These are phyloP conservation scores for Salminus brasiliensis DNA, from an alignment of 2,113 vertebrate species.

Conservation along the genomic window DNA sequence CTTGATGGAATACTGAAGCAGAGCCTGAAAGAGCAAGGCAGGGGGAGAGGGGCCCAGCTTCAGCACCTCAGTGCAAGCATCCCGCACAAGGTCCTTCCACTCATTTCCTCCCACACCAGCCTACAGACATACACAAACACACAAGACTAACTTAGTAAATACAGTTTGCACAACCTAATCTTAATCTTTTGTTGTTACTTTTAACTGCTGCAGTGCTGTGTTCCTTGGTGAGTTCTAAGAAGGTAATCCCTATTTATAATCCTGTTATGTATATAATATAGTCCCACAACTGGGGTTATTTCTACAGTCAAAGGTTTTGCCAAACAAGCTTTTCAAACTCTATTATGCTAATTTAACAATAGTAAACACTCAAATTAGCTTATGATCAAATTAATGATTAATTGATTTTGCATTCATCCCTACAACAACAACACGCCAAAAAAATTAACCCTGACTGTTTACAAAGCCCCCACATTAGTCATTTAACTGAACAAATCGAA, in stretches of 20 bases:
- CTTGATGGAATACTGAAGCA: slow-evolving; percentile 87
- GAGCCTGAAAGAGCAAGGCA: slow-evolving; percentile 86
- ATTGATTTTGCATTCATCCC: background rate
- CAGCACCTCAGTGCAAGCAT: slow-evolving; percentile 88
- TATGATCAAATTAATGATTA: no score
- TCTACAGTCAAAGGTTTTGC: background rate
- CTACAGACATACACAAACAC: slow-evolving; percentile 64
- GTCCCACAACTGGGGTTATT: background rate
- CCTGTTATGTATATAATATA: background rate
- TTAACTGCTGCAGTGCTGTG: background rate
- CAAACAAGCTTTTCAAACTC: background rate
- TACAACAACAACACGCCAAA: background rate
- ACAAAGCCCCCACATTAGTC: background rate
- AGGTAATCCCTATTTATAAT: background rate
- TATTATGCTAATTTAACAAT: background rate
- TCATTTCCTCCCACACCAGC: slow-evolving; percentile 77
- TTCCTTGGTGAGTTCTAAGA: background rate
- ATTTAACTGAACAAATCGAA: background rate
- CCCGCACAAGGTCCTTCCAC: slow-evolving; percentile 87
- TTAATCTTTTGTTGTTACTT: background rate
- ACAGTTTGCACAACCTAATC: background rate
- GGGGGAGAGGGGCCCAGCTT: slow-evolving; percentile 85
- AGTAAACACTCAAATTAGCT: background rate
- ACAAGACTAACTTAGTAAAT: background rate
- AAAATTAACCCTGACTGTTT: background rate